phyloP scores from a whole-genome alignment of 2,888 invertebrate genomes.

The Macrophya alboannulata region DNA sequence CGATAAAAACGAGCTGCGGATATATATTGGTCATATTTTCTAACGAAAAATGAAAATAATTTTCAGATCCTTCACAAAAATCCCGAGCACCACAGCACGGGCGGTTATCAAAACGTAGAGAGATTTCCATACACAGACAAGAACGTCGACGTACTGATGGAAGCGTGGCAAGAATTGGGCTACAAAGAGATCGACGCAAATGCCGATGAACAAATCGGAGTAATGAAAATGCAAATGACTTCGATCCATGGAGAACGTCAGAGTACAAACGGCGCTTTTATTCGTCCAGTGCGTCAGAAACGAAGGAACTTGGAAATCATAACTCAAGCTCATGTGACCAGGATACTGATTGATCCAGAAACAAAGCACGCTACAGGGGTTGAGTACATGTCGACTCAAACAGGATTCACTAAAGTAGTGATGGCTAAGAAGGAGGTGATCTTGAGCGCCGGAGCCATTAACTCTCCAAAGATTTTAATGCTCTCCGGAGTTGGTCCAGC shows the following conservation, averaged over 20 bases:
- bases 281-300: conserved; percentile 84
- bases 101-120: conserved; percentile 86
- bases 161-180: conserved; percentile 85
- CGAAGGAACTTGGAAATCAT: conserved; percentile 76
- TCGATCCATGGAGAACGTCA: conserved; percentile 83
- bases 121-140: conserved; percentile 84
- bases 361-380: conserved; percentile 79
- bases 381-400: conserved; percentile 74
- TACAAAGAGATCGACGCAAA: conserved; percentile 84
- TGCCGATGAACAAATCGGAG: conserved; percentile 83
- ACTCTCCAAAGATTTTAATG: conserved; percentile 81
- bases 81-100: conserved; percentile 83
- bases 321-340: conserved; percentile 81
- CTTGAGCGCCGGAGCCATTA: conserved; percentile 81
- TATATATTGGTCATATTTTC: neutral
- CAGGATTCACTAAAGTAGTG: conserved; percentile 74
- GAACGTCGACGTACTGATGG: conserved; percentile 82
- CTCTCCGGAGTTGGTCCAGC: conserved; percentile 82
- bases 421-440: conserved; percentile 80
- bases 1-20: neutral
- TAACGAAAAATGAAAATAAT: conserved; percentile 7
- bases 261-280: conserved; percentile 85
- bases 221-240: conserved; percentile 85
- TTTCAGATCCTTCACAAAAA: conserved; percentile 74
- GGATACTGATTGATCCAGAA: conserved; percentile 80